Evolutionary conservation across 1,140 invertebrate species (phyloP).

Genomic region (Lysiphlebus fabarum): DNA sequence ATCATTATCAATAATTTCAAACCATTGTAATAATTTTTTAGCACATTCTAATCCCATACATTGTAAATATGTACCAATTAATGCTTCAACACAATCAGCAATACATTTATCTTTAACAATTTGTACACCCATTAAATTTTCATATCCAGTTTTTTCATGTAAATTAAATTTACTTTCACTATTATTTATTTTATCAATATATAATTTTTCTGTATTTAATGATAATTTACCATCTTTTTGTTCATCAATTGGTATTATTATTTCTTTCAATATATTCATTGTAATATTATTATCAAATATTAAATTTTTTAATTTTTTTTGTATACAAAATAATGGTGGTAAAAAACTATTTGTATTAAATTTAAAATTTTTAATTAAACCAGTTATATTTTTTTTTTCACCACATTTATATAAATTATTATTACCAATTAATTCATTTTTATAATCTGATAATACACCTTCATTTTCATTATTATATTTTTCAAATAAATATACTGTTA

Average conservation of each 20-base stretch:
- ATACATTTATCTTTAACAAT: constrained; percentile 63
- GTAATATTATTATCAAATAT: constrained; percentile 40
- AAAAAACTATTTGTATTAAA: constrained; percentile 69
- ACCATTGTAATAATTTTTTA: constrained; percentile 69
- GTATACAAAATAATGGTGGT: constrained; percentile 58
- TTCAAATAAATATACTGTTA: constrained; percentile 70
- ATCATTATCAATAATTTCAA: constrained; percentile 60
- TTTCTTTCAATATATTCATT: constrained; percentile 50
- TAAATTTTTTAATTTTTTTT: constrained; percentile 31
- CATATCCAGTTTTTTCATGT: constrained; percentile 38
- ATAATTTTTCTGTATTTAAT: constrained; percentile 20
- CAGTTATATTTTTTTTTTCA: constrained; percentile 55
- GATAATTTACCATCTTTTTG: constrained; percentile 45
- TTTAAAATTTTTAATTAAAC: constrained; percentile 61
- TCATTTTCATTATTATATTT: constrained; percentile 69
- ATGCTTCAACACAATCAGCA: constrained; percentile 79
- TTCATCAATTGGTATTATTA: constrained; percentile 47
- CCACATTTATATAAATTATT: constrained; percentile 72
- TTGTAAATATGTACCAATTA: constrained; percentile 75
- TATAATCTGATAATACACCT: constrained; percentile 72
- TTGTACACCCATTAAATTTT: constrained; percentile 52
- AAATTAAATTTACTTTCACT: constrained; percentile 3
- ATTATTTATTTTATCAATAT: constrained; percentile 32
- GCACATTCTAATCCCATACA: constrained; percentile 57
- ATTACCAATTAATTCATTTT: constrained; percentile 77